Evolutionary conservation across 1,140 invertebrate species (phyloP).

Genomic region (Trachelipus rathkii): DNA sequence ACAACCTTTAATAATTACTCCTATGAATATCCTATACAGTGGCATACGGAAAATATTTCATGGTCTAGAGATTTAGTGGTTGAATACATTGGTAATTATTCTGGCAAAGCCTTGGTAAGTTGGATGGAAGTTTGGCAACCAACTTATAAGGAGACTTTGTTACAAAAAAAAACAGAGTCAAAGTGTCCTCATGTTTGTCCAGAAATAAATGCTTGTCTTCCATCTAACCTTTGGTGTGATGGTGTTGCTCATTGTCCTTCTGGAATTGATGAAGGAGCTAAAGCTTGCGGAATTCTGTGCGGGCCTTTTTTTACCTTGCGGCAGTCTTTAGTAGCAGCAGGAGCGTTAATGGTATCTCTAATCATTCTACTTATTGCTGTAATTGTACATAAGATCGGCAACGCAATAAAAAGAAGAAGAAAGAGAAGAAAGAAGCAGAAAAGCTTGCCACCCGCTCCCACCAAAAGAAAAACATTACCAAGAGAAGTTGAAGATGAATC

Average conservation of each 20-base stretch:
- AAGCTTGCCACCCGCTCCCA: conserved; percentile 33
- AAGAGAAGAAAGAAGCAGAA: conserved; percentile 34
- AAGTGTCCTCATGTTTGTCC: conserved; percentile 36
- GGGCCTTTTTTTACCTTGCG: conserved; percentile 32
- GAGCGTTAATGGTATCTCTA: conserved; percentile 33
- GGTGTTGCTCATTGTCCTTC: conserved; percentile 77
- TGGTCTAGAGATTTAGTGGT: conserved; percentile 37
- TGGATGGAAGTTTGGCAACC: conserved; percentile 41
- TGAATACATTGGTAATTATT: conserved; percentile 42
- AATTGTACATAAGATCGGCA: conserved; percentile 24
- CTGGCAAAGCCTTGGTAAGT: conserved; percentile 34
- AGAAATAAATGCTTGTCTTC: conserved; percentile 39
- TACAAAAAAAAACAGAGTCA: conserved; percentile 7
- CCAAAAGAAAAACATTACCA: neutral
- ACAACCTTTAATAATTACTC: conserved; percentile 6
- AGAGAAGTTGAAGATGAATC: neutral
- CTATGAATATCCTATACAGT: neutral
- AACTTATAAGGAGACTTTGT: conserved; percentile 14
- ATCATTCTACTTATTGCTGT: conserved; percentile 41
- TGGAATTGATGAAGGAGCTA: conserved; percentile 74
- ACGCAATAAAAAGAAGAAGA: conserved; percentile 21
- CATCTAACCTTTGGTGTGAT: conserved; percentile 73
- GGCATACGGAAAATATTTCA: neutral
- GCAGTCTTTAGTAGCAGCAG: conserved; percentile 33
- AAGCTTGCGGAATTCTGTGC: conserved; percentile 43